Evolutionary conservation across 2,797 vertebrate species (phyloP), one percentile per base, ranked within the genome.

Genomic region (Paedocypris micromegethes): DNA sequence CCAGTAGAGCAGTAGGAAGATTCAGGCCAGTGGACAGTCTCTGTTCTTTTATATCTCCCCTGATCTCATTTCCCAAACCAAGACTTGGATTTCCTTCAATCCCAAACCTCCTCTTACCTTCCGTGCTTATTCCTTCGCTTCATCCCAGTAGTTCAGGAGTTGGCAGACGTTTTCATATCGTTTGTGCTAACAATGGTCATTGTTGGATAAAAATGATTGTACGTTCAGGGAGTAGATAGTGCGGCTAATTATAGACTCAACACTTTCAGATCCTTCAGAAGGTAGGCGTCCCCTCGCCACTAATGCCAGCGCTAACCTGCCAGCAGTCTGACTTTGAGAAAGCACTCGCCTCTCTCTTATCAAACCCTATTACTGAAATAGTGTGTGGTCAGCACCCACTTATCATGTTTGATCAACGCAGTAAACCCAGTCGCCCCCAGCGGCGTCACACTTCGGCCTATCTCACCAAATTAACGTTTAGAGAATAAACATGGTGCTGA

Each of bases 401-500:
- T 77, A 76, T 78, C 74, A 41, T 63, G 75, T 78, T 75, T 78
- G 64, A 76, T 78, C 70, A 68, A 45, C n/a, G 37, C 6, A 37
- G 67, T 62, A 75, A 75, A 64, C 72, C 57, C 53, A 73, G 72
- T 67, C 67, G 63, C 47, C 58, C 67, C 76, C 58, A 41, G 62
- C 45, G 51, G 40, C 43, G 59, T 55, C 64, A 49, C 65, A 58
- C 60, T 51, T 62, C 63, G 42, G 64, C 71, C 73, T 61, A 59
- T 65, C 65, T 74, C 56, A 4, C 54, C 4, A 62, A 65, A 74
- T 66, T 69, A 64, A 64, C 60, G 39, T 66, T 65, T 41, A 41
- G 56, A 62, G 54, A 64, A 55, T 63, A 72, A 78, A 70, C 62
- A 66, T 47, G 7, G 44, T 1, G 52, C 5, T 58, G 66, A 49